phyloP scores from a whole-genome alignment of 2,113 vertebrate genomes.

The Neolamprologus modestus region DNA sequence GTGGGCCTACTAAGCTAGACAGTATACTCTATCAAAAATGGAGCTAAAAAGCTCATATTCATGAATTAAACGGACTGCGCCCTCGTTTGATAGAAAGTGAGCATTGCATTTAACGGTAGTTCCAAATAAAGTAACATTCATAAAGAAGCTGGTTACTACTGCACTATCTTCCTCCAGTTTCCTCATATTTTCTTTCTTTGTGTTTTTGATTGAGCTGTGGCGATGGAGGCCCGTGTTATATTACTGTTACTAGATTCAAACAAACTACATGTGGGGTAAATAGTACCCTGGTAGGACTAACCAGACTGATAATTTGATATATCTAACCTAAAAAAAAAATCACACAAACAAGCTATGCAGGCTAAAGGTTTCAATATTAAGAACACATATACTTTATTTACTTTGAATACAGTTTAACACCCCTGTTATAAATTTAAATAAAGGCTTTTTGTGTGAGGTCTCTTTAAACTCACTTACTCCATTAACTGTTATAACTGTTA shows the following conservation, averaged over 20 bases:
- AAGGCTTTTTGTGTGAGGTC: not conserved
- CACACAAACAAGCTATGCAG: not conserved
- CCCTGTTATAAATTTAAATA: not conserved
- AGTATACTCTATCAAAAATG: not conserved
- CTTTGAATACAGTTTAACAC: not conserved
- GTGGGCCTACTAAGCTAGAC: not conserved
- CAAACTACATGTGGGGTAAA: not conserved
- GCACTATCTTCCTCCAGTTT: not conserved
- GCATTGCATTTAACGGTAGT: not conserved
- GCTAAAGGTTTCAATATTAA: not conserved
- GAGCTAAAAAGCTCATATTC: not conserved
- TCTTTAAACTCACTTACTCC: not conserved
- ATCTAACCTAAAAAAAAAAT: not conserved
- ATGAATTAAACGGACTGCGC: conserved; percentile 18
- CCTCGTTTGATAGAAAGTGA: conserved; percentile 1
- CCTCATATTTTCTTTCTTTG: not conserved
- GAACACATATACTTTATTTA: not conserved
- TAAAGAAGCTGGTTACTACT: not conserved
- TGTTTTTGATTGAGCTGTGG: not conserved
- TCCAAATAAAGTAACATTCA: not conserved
- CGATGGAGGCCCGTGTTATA: too few species aligned
- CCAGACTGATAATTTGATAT: not conserved
- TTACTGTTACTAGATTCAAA: not conserved
- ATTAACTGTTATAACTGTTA: not conserved
- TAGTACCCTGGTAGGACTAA: not conserved